Base-by-base conservation (phyloP, 1,140 invertebrate species). In the Pteromalus puparum region DNA sequence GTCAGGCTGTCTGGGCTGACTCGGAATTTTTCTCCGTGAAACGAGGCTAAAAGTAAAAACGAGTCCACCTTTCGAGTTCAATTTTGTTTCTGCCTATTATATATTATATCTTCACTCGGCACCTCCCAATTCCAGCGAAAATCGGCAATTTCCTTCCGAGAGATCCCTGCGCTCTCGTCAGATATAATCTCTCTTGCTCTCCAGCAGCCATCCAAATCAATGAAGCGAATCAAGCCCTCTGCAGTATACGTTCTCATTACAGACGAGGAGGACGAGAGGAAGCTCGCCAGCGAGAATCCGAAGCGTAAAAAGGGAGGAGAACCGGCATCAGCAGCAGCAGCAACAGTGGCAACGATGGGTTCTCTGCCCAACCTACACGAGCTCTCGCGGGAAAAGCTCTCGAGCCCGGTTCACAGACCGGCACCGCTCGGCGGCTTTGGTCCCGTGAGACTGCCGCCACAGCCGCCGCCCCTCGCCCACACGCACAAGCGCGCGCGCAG, bases 311-410 rank as follows among this genome's bases (percentile, higher is more conserved):
- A 26, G 2, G 26, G 26, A 70, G 4, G 26, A 70, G 24, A 70
- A 30, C 3, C 21, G 26, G 67, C 24, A 24, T 75, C 75, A 67
- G 42, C 53, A 77, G 15, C 38, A 6, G 2, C 7, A 77, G 24
- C 67, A n/a, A n/a, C 10, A 34, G 38, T 38, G 65, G 26, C 48
- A 67, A 46, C 9, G 67, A 93, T 95, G 95, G 95, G 95, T 34
- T 95, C 95, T 84, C 85, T 95, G 84, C 95, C 95, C 65, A 95
- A 95, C 92, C 89, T 95, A 24, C 94, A 95, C 86, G 94, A 95
- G 87, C 90, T 95, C 80, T 92, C 93, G 26, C 92, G 91, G 87
- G 91, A 91, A 13, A 93, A 92, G 68, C 89, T 91, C 24, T 88
- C 89, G 76, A 90, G 89, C 78, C 90, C 90, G n/a, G 88, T 91